phyloP scores from a whole-genome alignment of 2,113 vertebrate species.

The rabbit (Oryctolagus cuniculus) region mOryCun1.1 NC_091440.1:26693001-26693500 shows the following conservation, averaged over 20 bases:
- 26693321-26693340: not conserved
- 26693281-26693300: not conserved
- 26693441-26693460: not conserved
- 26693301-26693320: not conserved
- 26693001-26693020: not conserved
- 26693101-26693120: not conserved
- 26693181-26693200: not conserved
- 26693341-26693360: not conserved
- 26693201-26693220: not conserved
- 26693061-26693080: not conserved
- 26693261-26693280: not conserved
- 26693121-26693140: not conserved
- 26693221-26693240: not conserved
- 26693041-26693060: not conserved
- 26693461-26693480: not conserved
- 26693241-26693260: rapidly evolving
- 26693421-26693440: not conserved
- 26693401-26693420: not conserved
- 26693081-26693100: not conserved
- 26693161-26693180: not conserved
- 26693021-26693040: not conserved
- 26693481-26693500: not conserved
- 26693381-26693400: not conserved
- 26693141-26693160: not conserved
- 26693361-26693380: not conserved